Percentiles rank a stretch among this genome's conserved stretches.
Evolutionary conservation across 2,797 vertebrate species (phyloP).

Genomic region (Basileuterus tristriatus): DNA sequence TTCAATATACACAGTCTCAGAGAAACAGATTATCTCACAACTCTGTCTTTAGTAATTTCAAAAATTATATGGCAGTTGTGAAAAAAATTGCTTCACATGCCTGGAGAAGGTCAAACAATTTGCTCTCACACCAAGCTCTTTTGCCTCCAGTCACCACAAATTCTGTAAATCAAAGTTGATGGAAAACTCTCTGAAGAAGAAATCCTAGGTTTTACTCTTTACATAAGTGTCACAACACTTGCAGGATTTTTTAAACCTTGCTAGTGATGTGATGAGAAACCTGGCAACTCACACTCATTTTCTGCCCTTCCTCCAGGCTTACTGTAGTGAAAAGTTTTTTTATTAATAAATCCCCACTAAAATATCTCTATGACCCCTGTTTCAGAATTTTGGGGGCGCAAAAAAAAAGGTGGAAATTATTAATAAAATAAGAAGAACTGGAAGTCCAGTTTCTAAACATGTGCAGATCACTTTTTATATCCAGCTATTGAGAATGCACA

Average conservation of each 20-base stretch:
- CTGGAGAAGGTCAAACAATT: neutral
- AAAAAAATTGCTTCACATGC: neutral
- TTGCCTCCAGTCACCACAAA: neutral
- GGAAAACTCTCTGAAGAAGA: neutral
- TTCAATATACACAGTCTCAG: neutral
- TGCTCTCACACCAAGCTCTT: neutral
- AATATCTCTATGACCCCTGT: neutral
- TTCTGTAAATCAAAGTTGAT: neutral
- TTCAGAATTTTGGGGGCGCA: neutral
- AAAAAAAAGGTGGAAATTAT: neutral
- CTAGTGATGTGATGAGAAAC: neutral
- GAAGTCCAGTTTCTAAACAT: neutral
- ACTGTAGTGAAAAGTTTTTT: neutral
- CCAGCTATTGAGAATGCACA: neutral
- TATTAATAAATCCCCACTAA: neutral
- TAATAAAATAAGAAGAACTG: neutral
- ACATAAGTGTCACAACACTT: accelerated
- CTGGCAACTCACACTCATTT: neutral
- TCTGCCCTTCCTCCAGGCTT: neutral
- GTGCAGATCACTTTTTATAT: neutral
- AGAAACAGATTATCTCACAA: neutral
- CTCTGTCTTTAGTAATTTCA: neutral
- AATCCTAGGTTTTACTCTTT: neutral
- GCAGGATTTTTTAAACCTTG: neutral
- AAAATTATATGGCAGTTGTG: neutral